Evolutionary conservation across 2,113 vertebrate genomes (phyloP), one percentile per base, ranked within the genome.

Genomic region (Vidua chalybeata): DNA sequence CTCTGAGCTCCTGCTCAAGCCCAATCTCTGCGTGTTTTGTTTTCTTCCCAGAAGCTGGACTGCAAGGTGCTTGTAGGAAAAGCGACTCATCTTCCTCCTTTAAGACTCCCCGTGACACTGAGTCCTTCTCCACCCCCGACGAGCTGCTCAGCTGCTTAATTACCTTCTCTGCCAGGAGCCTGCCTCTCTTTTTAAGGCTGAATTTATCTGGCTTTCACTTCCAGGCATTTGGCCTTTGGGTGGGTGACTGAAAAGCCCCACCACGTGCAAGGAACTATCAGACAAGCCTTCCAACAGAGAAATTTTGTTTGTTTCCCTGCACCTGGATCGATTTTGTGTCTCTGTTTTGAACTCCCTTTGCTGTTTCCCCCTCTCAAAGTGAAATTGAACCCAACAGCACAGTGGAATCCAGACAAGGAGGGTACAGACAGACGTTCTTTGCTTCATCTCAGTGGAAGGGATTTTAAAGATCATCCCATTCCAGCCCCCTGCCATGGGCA

Each of bases 101-200:
- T 78, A 85, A 76, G 71, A 49, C 56, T 46, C 75, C 66, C 45
- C 0, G 1, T 79, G 90, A 69, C 18, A 30, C 84, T 46, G 62
- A 94, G 67, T 79, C 62, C 75, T 41, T 73, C 33, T 1, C 67
- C 67, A 8, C 67, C 92, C 56, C 71, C 12, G 0, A 58, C 58
- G 90, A 91, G 49, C 92, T 91, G 90, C 92, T 96, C 49, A 24
- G 81, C 89, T 87, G 52, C 43, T 69, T 86, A 61, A 77, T 88
- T 84, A 15, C 71, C 67, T 90, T 54, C 78, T 80, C 90, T 90
- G 75, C n/a, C 64, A 63, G 69, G 41, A 91, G 71, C 18, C n/a
- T 46, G 30, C 24, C 31, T 88, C 37, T 76, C 73, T 73, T 68
- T 85, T 54, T 61, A 64, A 80, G 54, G 67, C 46, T 88, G 82